Evolutionary conservation across 2,113 vertebrate genomes (phyloP), one percentile per base, ranked within the genome.

Genomic region (Zapus hudsonius): DNA sequence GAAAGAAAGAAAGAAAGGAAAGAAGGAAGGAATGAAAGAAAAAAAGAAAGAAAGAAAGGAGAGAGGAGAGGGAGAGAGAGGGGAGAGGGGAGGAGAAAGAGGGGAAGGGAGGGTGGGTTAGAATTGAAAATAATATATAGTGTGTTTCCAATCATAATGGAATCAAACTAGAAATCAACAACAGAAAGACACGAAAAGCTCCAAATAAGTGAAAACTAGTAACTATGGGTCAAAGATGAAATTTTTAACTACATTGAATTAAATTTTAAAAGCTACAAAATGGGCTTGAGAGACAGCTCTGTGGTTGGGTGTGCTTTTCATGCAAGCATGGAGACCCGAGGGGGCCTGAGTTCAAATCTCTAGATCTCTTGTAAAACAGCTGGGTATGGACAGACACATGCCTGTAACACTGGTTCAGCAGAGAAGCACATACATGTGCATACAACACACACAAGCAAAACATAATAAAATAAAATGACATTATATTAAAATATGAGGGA

Each of bases 1-100:
- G 15, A 7, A n/a, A 31, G 0, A 29, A 7, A 9, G 2, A 7
- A 7, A 33, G 0, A 3, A 4, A 47, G 13, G 0, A 16, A 47
- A 9, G 5, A 4, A 33, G 7, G 33, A 4, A 44, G 3, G 38
- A 25, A 42, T 7, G 17, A 4, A 20, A 22, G 31, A 10, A 19
- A 52, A 52, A 52, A 52, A 52, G 52, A 52, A 7, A 52, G 52
- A 52, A 52, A 52, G 16, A n/a, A n/a, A n/a, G n/a, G n/a, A n/a
- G n/a, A n/a, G n/a, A n/a, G n/a, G n/a, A n/a, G n/a, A n/a, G n/a
- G n/a, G n/a, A n/a, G n/a, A n/a, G n/a, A n/a, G n/a, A n/a, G n/a
- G n/a, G n/a, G n/a, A n/a, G n/a, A n/a, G n/a, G n/a, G n/a, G n/a
- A n/a, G n/a, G n/a, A n/a, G n/a, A n/a, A n/a, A n/a, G n/a, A n/a